phyloP scores from a whole-genome alignment of 1,140 invertebrate species.

The Brachionus koreanus region DNA sequence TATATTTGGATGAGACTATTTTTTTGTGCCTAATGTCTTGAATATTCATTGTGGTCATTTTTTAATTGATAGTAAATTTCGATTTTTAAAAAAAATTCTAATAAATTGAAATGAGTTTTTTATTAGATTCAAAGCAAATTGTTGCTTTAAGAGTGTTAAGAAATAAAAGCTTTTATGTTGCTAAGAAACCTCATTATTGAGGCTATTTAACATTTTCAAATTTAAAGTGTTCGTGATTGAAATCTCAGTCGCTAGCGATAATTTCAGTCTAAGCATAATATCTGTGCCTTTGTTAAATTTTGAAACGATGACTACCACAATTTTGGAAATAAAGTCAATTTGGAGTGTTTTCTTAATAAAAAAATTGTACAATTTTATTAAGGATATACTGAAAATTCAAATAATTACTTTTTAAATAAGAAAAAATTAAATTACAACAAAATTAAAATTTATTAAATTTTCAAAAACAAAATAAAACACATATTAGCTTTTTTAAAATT shows the following conservation, averaged over 20 bases:
- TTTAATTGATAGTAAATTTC: not conserved
- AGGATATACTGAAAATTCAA: not conserved
- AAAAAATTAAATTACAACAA: too few species aligned
- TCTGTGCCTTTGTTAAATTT: not conserved
- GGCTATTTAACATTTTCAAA: slow-evolving; percentile 11
- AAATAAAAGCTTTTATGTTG: not conserved
- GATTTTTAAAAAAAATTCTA: not conserved
- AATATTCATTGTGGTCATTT: slow-evolving; percentile 42
- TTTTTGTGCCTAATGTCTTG: slow-evolving; percentile 35
- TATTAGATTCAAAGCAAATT: not conserved
- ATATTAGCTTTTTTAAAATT: too few species aligned
- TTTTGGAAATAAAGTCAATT: not conserved
- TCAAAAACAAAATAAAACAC: too few species aligned
- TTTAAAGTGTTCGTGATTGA: not conserved
- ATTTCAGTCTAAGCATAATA: not conserved
- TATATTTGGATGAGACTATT: slow-evolving; percentile 5
- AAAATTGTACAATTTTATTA: not conserved
- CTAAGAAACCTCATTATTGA: slow-evolving; percentile 6
- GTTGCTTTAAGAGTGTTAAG: not conserved
- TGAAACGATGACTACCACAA: slow-evolving; percentile 13
- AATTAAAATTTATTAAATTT: too few species aligned
- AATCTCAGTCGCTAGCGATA: not conserved
- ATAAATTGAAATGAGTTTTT: not conserved
- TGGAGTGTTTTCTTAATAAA: not conserved
- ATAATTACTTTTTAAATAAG: not conserved